Conservation (phyloP, 2,113 vertebrate genomes). For the Dipodomys ordii region DNA sequence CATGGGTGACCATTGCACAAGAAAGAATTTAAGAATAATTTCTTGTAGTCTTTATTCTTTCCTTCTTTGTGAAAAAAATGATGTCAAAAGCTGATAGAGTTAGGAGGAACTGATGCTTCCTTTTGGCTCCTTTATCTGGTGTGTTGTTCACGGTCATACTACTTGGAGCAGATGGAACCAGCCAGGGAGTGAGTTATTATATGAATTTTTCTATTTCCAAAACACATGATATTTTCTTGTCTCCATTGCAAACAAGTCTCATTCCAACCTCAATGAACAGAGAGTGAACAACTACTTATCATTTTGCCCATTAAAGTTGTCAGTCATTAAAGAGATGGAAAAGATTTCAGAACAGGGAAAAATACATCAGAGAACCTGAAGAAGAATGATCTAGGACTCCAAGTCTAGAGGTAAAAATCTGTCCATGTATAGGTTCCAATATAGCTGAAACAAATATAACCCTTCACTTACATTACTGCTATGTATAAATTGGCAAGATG, state of each 20-base stretch:
- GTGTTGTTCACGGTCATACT: not conserved
- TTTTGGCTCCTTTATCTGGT: not conserved
- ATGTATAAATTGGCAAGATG: not conserved
- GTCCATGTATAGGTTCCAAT: not conserved
- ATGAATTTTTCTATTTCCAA: not conserved
- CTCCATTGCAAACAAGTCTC: not conserved
- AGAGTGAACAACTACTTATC: not conserved
- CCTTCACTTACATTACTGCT: not conserved
- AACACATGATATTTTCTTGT: not conserved
- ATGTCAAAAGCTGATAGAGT: not conserved
- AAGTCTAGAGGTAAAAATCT: not conserved
- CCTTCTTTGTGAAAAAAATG: not conserved
- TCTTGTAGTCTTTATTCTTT: not conserved
- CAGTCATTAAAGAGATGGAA: not conserved
- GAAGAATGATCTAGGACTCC: not conserved
- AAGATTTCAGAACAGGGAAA: not conserved
- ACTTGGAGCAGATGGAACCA: not conserved
- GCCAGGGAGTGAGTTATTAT: not conserved
- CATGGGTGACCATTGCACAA: not conserved
- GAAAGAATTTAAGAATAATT: not conserved
- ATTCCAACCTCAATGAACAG: not conserved
- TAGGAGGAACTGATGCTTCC: not conserved
- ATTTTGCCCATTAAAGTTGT: not conserved
- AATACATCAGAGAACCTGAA: not conserved
- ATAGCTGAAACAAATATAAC: not conserved